Evolutionary conservation across 2,888 invertebrate genomes (phyloP).

Genomic region (Cephus pulcher): DNA sequence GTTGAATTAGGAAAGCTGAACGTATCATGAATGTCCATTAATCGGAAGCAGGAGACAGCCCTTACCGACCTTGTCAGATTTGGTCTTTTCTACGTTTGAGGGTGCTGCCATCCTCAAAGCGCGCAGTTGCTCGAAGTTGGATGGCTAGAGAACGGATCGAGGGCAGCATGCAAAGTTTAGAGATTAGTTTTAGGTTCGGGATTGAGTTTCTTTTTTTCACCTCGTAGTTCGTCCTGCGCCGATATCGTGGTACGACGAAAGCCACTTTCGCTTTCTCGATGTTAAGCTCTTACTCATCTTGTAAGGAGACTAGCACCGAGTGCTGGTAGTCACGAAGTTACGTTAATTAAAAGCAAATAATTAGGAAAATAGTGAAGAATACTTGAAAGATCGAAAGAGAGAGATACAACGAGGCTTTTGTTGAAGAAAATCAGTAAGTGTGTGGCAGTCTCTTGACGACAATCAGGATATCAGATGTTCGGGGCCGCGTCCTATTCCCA

Average conservation of each 20-base stretch:
- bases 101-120: constrained; percentile 88
- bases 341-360: neutral
- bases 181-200: constrained; percentile 3
- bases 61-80: constrained; percentile 84
- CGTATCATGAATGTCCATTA: neutral
- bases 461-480: neutral
- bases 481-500: neutral
- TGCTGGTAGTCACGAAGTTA: neutral
- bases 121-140: constrained; percentile 82
- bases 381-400: neutral
- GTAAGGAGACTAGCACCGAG: neutral
- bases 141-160: constrained; percentile 72
- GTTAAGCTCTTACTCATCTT: neutral
- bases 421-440: neutral
- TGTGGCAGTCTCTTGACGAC: neutral
- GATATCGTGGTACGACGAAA: neutral
- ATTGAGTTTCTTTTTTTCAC: neutral
- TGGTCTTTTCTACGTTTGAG: constrained; percentile 85
- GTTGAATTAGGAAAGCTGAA: neutral
- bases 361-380: neutral
- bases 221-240: neutral
- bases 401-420: neutral
- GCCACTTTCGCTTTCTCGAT: neutral
- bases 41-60: neutral
- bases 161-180: constrained; percentile 62